These are phyloP conservation scores for Plectus sambesii DNA, from an alignment of 1,140 invertebrate genomes.

Conservation along the genomic window DNA sequence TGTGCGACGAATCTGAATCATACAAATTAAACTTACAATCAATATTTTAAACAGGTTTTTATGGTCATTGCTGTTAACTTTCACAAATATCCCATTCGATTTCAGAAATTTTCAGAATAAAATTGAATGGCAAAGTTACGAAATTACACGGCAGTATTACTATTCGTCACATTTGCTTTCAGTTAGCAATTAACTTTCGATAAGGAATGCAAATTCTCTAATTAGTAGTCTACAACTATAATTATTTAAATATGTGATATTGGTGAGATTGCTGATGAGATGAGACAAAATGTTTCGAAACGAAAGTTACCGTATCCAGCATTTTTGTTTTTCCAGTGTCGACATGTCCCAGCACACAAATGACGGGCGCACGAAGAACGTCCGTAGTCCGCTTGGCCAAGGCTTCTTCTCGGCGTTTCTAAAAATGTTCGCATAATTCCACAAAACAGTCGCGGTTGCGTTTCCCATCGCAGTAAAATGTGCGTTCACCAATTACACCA, in stretches of 20 bases:
- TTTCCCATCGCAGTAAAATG: slow-evolving; percentile 11
- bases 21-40: slow-evolving; percentile 16
- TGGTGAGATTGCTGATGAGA: not conserved
- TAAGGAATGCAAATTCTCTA: slow-evolving; percentile 12
- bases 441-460: slow-evolving; percentile 7
- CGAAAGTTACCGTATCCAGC: slow-evolving; percentile 64
- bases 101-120: slow-evolving; percentile 19
- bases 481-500: not conserved
- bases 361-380: slow-evolving; percentile 78
- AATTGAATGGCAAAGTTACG: slow-evolving; percentile 10
- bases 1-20: slow-evolving; percentile 63
- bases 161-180: slow-evolving; percentile 1
- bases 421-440: slow-evolving; percentile 29
- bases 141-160: slow-evolving; percentile 11
- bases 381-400: slow-evolving; percentile 55
- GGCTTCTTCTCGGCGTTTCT: slow-evolving; percentile 68
- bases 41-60: slow-evolving; percentile 5
- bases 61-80: too few relatives aligned
- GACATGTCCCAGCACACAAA: slow-evolving; percentile 98
- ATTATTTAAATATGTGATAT: slow-evolving; percentile 11
- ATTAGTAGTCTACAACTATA: not conserved
- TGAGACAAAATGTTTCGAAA: slow-evolving; percentile 3
- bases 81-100: too few relatives aligned
- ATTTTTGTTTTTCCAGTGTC: slow-evolving; percentile 99
- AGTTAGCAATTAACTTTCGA: slow-evolving; percentile 7